Percentiles rank a stretch among this genome's conserved stretches.
These are phyloP conservation scores for Sipha maydis DNA, from an alignment of 2,888 invertebrate species.

Conservation along the genomic window DNA sequence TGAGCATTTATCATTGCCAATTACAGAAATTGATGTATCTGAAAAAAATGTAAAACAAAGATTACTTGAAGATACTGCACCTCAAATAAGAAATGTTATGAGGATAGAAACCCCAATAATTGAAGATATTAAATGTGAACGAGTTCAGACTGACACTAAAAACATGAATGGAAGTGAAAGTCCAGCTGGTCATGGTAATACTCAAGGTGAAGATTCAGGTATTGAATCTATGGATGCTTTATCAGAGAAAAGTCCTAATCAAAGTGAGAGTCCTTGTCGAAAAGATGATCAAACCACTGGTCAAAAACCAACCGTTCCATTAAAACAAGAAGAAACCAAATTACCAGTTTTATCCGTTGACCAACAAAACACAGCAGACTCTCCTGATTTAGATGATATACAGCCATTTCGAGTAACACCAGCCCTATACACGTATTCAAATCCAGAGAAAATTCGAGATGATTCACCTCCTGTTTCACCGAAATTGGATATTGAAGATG, in stretches of 20 bases:
- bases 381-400: constrained; percentile 70
- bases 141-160: constrained; percentile 62
- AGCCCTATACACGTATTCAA: constrained; percentile 81
- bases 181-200: constrained; percentile 65
- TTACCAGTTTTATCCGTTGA: constrained; percentile 38
- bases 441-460: constrained; percentile 74
- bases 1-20: constrained; percentile 58
- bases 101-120: constrained; percentile 56
- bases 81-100: constrained; percentile 52
- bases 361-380: constrained; percentile 54
- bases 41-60: constrained; percentile 74
- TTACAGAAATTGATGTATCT: constrained; percentile 68
- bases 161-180: constrained; percentile 63
- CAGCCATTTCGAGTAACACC: constrained; percentile 78
- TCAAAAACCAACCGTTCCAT: constrained; percentile 32
- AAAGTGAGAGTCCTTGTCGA: constrained; percentile 71
- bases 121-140: constrained; percentile 63
- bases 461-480: constrained; percentile 67
- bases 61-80: constrained; percentile 69
- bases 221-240: constrained; percentile 93
- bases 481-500: constrained; percentile 58
- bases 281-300: constrained; percentile 66
- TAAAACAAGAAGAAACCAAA: constrained; percentile 54
- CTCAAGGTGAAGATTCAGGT: constrained; percentile 87
- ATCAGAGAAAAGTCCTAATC: constrained; percentile 92